Percentiles rank a stretch among this genome's conserved stretches.
phyloP scores from a whole-genome alignment of 2,113 vertebrate genomes.

The Psammodynastes pulverulentus region DNA sequence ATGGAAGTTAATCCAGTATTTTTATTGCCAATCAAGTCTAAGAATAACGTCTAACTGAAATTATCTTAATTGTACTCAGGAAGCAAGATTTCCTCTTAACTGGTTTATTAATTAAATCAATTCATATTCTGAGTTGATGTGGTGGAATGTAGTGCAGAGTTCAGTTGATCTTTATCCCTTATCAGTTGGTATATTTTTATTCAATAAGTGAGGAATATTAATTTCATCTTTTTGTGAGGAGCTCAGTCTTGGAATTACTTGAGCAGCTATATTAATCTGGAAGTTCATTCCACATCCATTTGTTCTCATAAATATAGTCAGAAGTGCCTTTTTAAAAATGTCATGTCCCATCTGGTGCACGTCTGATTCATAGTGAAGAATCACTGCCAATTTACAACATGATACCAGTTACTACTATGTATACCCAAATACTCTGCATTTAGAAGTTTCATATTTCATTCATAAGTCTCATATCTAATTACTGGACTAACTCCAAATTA shows the following conservation, averaged over 20 bases:
- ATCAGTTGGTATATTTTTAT: conserved; percentile 52
- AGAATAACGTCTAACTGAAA: conserved; percentile 59
- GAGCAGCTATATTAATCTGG: conserved; percentile 60
- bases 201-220: conserved; percentile 59
- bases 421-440: background rate
- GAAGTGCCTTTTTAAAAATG: conserved; percentile 62
- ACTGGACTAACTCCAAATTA: background rate
- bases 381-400: background rate
- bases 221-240: conserved; percentile 56
- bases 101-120: conserved; percentile 57
- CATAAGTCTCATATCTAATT: background rate
- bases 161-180: conserved; percentile 47
- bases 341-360: conserved; percentile 64
- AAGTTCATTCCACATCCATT: conserved; percentile 66
- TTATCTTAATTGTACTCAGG: conserved; percentile 60
- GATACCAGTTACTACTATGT: background rate
- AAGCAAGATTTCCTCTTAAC: conserved; percentile 48
- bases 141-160: background rate
- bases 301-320: conserved; percentile 67
- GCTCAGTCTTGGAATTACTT: conserved; percentile 59
- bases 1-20: conserved; percentile 15
- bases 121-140: conserved; percentile 28
- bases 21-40: conserved; percentile 46
- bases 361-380: background rate
- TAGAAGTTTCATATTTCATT: background rate